A percentile compares a stretch with the other conserved stretches of the same genome.
Evolutionary conservation across 2,888 invertebrate genomes (phyloP).

Genomic region (Catocala fraxini): DNA sequence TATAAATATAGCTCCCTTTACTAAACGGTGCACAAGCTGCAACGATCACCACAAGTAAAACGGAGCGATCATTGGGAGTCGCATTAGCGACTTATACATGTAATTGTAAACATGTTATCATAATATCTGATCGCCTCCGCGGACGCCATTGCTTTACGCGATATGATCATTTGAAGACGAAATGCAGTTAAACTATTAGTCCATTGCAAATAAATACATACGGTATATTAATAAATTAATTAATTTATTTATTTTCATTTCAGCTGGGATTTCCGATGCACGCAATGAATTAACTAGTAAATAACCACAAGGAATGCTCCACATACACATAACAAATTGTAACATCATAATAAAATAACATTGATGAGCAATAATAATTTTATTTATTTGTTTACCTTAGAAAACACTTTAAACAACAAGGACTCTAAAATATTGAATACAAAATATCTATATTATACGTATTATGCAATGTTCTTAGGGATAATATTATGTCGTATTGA

Average conservation of each 20-base stretch:
- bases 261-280: slow-evolving; percentile 63
- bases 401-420: slow-evolving; percentile 57
- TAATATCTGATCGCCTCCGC: too few species aligned
- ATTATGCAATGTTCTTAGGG: slow-evolving; percentile 42
- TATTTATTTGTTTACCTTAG: slow-evolving; percentile 55
- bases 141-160: too few species aligned
- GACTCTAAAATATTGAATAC: slow-evolving; percentile 52
- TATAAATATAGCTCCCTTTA: too few species aligned
- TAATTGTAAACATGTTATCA: too few species aligned
- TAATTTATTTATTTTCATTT: slow-evolving; percentile 43
- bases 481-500: slow-evolving; percentile 29
- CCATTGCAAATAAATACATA: too few species aligned
- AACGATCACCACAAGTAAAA: too few species aligned
- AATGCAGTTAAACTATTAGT: too few species aligned
- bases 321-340: slow-evolving; percentile 28
- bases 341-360: slow-evolving; percentile 42
- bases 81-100: too few species aligned
- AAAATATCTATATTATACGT: slow-evolving; percentile 49
- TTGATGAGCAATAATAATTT: slow-evolving; percentile 60
- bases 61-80: too few species aligned
- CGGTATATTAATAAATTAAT: too few species aligned
- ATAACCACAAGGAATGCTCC: slow-evolving; percentile 38
- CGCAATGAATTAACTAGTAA: slow-evolving; percentile 27
- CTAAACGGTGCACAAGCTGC: too few species aligned
- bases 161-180: too few species aligned